phyloP scores from a whole-genome alignment of 2,888 invertebrate genomes.

The Ditula angustiorana region DNA sequence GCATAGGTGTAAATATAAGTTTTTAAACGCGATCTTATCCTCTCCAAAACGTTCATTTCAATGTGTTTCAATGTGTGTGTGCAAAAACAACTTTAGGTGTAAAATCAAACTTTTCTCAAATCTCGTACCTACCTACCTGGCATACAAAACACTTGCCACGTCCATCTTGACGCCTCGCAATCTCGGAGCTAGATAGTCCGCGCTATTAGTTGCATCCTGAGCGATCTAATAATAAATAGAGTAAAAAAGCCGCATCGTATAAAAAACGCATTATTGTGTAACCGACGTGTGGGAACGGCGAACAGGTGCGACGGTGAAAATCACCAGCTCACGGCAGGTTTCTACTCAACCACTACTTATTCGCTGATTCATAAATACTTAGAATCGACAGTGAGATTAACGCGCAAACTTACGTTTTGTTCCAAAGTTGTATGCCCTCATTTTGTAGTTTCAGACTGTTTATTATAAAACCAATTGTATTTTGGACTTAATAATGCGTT shows the following conservation, averaged over 20 bases:
- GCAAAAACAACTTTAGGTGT: too few species aligned
- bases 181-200: slow-evolving; percentile 41
- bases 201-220: slow-evolving; percentile 64
- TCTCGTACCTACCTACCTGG: background rate
- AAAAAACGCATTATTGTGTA: slow-evolving; percentile 76
- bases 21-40: too few species aligned
- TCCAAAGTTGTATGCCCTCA: background rate
- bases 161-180: slow-evolving; percentile 33
- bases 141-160: slow-evolving; percentile 23
- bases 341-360: slow-evolving; percentile 10
- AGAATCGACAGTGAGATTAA: background rate
- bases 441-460: too few species aligned
- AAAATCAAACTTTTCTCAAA: too few species aligned
- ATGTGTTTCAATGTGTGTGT: too few species aligned
- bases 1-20: too few species aligned
- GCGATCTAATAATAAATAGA: slow-evolving; percentile 60
- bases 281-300: slow-evolving; percentile 72
- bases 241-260: slow-evolving; percentile 60
- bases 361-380: slow-evolving; percentile 24
- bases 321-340: slow-evolving; percentile 34
- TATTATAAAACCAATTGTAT: too few species aligned
- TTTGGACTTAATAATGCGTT: too few species aligned
- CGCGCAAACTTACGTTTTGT: too few species aligned
- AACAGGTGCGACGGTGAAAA: slow-evolving; percentile 64
- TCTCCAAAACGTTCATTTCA: too few species aligned